These are phyloP conservation scores for Erythrocebus patas DNA, from an alignment of 2,113 vertebrate species.

Conservation along the genomic window DNA sequence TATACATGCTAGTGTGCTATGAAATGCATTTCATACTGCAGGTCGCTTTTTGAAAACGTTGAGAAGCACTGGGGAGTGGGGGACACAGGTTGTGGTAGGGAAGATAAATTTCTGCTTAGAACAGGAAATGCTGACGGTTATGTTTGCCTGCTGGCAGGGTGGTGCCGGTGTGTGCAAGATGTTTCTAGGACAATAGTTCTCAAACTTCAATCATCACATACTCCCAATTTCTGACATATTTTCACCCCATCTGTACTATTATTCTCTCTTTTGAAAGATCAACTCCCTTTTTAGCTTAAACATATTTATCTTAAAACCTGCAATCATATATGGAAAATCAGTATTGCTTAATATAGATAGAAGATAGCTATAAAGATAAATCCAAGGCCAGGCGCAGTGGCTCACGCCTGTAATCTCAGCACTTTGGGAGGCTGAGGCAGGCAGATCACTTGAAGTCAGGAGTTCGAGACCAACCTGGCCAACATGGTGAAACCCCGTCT, in stretches of 20 bases:
- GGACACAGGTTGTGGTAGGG: rapidly evolving
- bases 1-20: neutral
- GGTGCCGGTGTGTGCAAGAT: neutral
- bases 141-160: neutral
- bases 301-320: neutral
- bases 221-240: neutral
- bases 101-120: neutral
- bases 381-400: neutral
- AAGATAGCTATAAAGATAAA: neutral
- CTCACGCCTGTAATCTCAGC: too few relatives aligned
- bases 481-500: too few relatives aligned
- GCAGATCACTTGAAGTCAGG: too few relatives aligned
- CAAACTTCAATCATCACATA: neutral
- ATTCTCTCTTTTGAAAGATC: neutral
- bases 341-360: slow-evolving; percentile 7
- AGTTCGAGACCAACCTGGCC: too few relatives aligned
- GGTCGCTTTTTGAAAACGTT: neutral
- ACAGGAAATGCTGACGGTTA: neutral
- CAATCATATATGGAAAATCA: neutral
- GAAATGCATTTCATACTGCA: neutral
- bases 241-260: too few relatives aligned
- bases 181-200: neutral
- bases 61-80: neutral
- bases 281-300: neutral
- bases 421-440: too few relatives aligned